A percentile compares a stretch with the other conserved stretches of the same genome.
Evolutionary conservation across 2,797 vertebrate genomes (phyloP).

Genomic region (Selene dorsalis): DNA sequence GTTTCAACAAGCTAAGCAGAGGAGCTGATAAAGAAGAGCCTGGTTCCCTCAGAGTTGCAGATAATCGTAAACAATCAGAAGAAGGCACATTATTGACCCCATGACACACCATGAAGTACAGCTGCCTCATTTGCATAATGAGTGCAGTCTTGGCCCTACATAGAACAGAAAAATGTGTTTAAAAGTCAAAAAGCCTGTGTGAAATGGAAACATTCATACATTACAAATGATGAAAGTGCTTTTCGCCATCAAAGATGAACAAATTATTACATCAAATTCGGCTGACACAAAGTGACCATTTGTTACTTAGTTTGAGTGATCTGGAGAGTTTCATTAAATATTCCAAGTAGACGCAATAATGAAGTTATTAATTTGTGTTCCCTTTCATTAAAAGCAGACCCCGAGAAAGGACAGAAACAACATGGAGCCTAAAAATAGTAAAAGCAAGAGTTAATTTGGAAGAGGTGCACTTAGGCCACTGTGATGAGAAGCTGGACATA

Average conservation of each 20-base stretch:
- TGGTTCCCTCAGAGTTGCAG: constrained; percentile 7
- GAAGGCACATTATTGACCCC: not conserved
- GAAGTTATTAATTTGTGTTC: constrained; percentile 41
- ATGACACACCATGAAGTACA: no score
- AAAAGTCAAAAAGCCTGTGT: constrained; percentile 27
- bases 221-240: constrained; percentile 28
- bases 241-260: constrained; percentile 25
- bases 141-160: no score
- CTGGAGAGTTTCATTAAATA: constrained; percentile 23
- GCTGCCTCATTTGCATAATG: no score
- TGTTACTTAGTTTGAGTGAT: constrained; percentile 34
- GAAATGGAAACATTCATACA: constrained; percentile 9
- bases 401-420: constrained; percentile 25
- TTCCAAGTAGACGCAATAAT: constrained; percentile 33
- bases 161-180: constrained; percentile 5
- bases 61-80: constrained; percentile 24
- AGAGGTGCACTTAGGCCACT: not conserved
- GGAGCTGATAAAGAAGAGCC: constrained; percentile 19
- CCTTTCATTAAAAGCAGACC: constrained; percentile 45
- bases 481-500: constrained; percentile 8
- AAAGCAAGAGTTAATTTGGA: constrained; percentile 26
- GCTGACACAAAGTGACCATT: constrained; percentile 40
- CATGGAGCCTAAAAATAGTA: not conserved
- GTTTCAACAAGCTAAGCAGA: constrained; percentile 40
- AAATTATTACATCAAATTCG: constrained; percentile 38